Evolutionary conservation across 2,797 vertebrate genomes (phyloP).

Genomic region (Nothura maculosa): DNA sequence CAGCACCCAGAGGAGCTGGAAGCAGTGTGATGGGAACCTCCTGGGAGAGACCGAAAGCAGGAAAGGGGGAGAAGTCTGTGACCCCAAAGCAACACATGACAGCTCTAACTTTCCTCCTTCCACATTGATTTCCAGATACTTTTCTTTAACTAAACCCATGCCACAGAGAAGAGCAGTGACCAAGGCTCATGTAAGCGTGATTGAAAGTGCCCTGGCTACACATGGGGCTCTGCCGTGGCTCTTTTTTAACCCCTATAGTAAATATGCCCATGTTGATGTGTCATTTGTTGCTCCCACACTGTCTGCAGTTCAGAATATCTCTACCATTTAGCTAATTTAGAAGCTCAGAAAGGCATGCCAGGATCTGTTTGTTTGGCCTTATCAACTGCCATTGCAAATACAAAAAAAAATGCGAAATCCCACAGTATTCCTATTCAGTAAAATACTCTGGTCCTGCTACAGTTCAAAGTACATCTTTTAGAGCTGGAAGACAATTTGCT

Average conservation of each 20-base stretch:
- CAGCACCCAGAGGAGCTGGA: background rate
- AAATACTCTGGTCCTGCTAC: background rate
- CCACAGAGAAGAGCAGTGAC: background rate
- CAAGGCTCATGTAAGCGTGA: background rate
- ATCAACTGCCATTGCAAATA: background rate
- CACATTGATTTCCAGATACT: background rate
- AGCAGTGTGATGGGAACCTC: fast-evolving
- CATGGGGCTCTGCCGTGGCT: background rate
- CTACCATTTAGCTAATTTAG: background rate
- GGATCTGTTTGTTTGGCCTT: background rate
- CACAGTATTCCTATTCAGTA: background rate
- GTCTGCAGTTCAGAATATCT: background rate
- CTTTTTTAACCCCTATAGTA: background rate
- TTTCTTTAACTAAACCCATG: background rate
- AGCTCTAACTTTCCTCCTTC: background rate
- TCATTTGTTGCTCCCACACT: background rate
- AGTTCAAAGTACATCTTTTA: background rate
- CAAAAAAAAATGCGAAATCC: background rate
- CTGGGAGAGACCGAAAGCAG: background rate
- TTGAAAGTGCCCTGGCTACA: background rate
- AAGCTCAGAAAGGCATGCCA: background rate
- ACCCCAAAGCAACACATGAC: background rate
- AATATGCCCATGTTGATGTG: background rate
- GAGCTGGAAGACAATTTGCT: background rate
- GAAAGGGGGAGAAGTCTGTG: background rate